Base-by-base conservation (phyloP, 2,797 vertebrate species). In the Malurus splendens region DNA sequence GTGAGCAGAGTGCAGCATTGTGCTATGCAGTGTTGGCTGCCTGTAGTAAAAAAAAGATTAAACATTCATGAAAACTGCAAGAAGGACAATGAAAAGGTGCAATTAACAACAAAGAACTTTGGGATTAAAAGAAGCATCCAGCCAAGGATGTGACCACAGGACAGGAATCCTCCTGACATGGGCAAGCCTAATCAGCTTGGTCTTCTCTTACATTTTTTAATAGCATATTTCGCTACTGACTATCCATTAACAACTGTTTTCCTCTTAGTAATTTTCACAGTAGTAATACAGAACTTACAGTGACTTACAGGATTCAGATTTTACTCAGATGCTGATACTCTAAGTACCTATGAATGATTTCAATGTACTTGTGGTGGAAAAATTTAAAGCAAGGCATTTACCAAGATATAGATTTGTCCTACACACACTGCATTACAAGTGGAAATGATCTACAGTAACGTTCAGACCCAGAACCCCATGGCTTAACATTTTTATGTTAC, bases 401-500 rank as follows among this genome's bases (percentile, higher is more conserved):
- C 66, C 64, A 77, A 48, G 76, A 82, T 71, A 70, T 19, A 66
- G 38, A 54, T 86, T 89, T 84, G 38, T 86, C 68, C 66, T 76
- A 68, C 54, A 89, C 44, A 39, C 44, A 57, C 28, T 73, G 70
- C 27, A 75, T n/a, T 79, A 55, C 66, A 89, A 94, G 73, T 71
- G 25, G 68, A 93, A 93, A 87, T 84, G 23, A 93, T 93, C 74
- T 89, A 76, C 70, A 71, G 60, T 28, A 89, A 59, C 1, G 0
- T 71, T 92, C 68, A 93, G 65, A 76, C 25, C 52, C 59, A 81
- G 89, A 92, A 82, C 32, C 61, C 68, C 1, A 6, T 18, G 74
- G 86, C 50, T 93, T 88, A 93, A 92, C 50, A 44, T 33, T 91
- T 93, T 84, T 70, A 67, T 67, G 59, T 71, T 92, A 86, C 76